Conservation (phyloP, 2,113 vertebrate genomes). For the Fregetta grallaria region DNA sequence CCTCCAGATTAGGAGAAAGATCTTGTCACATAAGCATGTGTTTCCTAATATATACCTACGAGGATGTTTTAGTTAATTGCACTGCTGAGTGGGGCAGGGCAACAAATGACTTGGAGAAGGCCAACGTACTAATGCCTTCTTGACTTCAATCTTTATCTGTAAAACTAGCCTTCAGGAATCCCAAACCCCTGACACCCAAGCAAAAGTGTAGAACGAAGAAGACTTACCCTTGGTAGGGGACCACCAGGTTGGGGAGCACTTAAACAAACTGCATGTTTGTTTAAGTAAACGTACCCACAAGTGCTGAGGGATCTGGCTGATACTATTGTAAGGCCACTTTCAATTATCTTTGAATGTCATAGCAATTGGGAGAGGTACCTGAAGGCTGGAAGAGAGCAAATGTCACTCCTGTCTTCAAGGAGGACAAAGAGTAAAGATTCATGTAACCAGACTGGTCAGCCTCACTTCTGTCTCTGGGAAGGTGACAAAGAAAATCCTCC, state of each 20-base stretch:
- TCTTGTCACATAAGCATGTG: background rate
- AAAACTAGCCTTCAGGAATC: background rate
- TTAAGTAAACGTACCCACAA: background rate
- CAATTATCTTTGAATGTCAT: background rate
- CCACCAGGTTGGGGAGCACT: background rate
- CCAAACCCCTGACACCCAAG: background rate
- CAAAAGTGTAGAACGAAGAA: background rate
- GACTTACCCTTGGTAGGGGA: background rate
- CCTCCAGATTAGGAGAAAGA: background rate
- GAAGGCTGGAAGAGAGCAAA: background rate
- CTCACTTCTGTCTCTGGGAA: background rate
- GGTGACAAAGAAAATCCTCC: background rate
- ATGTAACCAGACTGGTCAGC: background rate
- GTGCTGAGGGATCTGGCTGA: background rate
- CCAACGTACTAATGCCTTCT: background rate
- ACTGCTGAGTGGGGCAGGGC: no score
- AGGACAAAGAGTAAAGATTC: background rate
- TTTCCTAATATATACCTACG: background rate
- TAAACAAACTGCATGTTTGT: background rate
- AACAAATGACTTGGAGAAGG: background rate
- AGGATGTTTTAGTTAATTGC: background rate
- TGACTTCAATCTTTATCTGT: background rate
- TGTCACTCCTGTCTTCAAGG: background rate
- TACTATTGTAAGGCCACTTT: background rate
- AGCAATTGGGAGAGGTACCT: background rate